Evolutionary conservation across 2,797 vertebrate species (phyloP).

Genomic region (Oryzias dopingdopingensis): DNA sequence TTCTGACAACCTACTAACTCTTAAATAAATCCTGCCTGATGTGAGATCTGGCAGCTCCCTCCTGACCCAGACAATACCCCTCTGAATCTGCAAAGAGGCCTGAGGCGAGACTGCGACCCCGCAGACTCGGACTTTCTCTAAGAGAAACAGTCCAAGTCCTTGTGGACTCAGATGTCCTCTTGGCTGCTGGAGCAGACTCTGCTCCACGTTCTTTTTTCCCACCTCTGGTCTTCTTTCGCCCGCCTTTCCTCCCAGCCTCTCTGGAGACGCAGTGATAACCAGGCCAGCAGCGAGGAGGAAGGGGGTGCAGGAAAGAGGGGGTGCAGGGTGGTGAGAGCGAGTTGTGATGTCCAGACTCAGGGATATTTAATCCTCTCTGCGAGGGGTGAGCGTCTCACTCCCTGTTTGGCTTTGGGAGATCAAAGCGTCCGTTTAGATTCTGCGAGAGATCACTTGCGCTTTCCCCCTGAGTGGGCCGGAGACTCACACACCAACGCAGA

Average conservation of each 20-base stretch:
- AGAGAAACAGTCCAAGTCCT: slow-evolving; percentile 56
- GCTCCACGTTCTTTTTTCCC: slow-evolving; percentile 42
- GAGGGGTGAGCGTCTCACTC: slow-evolving; percentile 71
- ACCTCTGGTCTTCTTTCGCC: slow-evolving; percentile 36
- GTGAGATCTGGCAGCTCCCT: slow-evolving; percentile 27
- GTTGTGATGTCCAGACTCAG: slow-evolving; percentile 79
- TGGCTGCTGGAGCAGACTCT: slow-evolving; percentile 42
- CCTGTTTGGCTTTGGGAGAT: slow-evolving; percentile 79
- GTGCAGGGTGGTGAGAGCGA: slow-evolving; percentile 43
- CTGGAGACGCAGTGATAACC: slow-evolving; percentile 74
- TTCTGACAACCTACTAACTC: slow-evolving; percentile 43
- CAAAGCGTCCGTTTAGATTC: slow-evolving; percentile 93
- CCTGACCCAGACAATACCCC: slow-evolving; percentile 32
- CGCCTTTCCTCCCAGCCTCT: slow-evolving; percentile 56
- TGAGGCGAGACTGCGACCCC: slow-evolving; percentile 36
- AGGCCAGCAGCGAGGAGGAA: slow-evolving; percentile 68
- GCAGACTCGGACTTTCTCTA: slow-evolving; percentile 57
- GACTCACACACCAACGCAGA: slow-evolving; percentile 24
- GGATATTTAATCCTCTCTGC: slow-evolving; percentile 80
- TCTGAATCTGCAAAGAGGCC: slow-evolving; percentile 15
- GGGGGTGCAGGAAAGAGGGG: slow-evolving; percentile 61
- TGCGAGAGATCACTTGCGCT: slow-evolving; percentile 84
- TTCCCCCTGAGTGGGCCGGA: slow-evolving; percentile 78
- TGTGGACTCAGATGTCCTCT: slow-evolving; percentile 57
- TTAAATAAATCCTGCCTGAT: slow-evolving; percentile 58